These are phyloP conservation scores for Chiloscyllium punctatum DNA, from an alignment of 2,797 vertebrate genomes.

Conservation along the genomic window DNA sequence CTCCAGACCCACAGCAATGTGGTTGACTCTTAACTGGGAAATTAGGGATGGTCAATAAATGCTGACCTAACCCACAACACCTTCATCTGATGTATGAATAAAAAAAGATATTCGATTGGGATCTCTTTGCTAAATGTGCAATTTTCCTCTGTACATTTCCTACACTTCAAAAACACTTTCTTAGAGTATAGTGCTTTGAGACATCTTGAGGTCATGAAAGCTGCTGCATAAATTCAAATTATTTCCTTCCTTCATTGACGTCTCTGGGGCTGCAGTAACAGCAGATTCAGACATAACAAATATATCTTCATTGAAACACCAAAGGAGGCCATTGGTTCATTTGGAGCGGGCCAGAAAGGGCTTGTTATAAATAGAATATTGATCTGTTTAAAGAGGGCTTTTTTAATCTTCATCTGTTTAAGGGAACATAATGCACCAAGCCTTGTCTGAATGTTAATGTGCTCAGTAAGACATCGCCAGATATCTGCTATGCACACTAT, in stretches of 20 bases:
- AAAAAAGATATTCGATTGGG: not conserved
- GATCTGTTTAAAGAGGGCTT: slow-evolving; percentile 23
- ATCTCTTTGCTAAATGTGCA: not conserved
- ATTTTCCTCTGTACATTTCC: not conserved
- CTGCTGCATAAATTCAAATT: not conserved
- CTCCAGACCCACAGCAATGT: too few species aligned
- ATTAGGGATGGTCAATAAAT: too few species aligned
- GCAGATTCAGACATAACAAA: not conserved
- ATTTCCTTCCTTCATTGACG: not conserved
- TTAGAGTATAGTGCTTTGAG: not conserved
- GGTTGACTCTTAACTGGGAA: too few species aligned
- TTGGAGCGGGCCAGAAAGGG: not conserved
- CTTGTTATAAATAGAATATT: slow-evolving; percentile 34
- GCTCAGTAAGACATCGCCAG: not conserved
- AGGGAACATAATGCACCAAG: not conserved
- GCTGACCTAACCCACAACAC: too few species aligned
- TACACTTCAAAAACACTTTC: not conserved
- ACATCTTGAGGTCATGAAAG: not conserved
- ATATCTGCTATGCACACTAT: not conserved
- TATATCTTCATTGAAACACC: not conserved
- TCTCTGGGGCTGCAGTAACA: not conserved
- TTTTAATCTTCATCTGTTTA: not conserved
- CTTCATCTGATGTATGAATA: too few species aligned
- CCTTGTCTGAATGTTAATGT: slow-evolving; percentile 17
- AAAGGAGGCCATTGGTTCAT: not conserved